Percentiles rank a stretch among this genome's conserved stretches.
These are phyloP conservation scores for Kryptopterus vitreolus DNA, from an alignment of 2,797 vertebrate species.

Conservation along the genomic window DNA sequence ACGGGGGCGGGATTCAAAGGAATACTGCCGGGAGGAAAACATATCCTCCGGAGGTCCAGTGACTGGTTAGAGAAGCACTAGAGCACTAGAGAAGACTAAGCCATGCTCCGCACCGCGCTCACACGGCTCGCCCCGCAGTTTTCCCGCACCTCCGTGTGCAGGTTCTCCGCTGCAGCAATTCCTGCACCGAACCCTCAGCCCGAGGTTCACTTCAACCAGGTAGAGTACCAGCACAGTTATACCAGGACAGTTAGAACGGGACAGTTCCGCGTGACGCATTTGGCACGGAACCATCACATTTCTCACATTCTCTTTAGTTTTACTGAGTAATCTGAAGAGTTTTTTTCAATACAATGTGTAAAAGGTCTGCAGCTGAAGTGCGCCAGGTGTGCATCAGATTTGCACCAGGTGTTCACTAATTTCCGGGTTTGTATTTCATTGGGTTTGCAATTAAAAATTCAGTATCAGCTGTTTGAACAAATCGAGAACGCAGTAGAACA, in stretches of 20 bases:
- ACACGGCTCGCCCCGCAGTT: constrained; percentile 47
- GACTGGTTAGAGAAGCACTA: constrained; percentile 51
- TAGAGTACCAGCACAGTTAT: constrained; percentile 53
- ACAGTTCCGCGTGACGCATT: neutral
- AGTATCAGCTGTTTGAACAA: neutral
- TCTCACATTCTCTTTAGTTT: neutral
- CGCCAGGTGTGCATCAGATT: neutral
- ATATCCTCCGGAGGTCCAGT: constrained; percentile 81
- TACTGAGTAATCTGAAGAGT: no score
- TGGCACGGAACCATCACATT: neutral
- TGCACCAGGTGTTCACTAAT: neutral
- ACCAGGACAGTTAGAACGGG: neutral
- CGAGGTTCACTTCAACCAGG: constrained; percentile 80
- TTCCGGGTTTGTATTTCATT: neutral
- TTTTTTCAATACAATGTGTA: no score
- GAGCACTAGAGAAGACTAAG: neutral
- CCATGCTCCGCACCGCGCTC: constrained; percentile 68
- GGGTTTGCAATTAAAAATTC: no score
- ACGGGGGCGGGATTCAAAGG: neutral
- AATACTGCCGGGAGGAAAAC: neutral
- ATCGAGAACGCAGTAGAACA: no score
- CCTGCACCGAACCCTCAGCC: constrained; percentile 78
- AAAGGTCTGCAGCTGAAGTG: no score
- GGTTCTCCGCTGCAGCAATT: constrained; percentile 72
- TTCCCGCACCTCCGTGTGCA: constrained; percentile 47